These are phyloP conservation scores for Strongylocentrotus purpuratus DNA, from an alignment of 35 echinoderm and acorn worm species.

Conservation along the genomic window DNA sequence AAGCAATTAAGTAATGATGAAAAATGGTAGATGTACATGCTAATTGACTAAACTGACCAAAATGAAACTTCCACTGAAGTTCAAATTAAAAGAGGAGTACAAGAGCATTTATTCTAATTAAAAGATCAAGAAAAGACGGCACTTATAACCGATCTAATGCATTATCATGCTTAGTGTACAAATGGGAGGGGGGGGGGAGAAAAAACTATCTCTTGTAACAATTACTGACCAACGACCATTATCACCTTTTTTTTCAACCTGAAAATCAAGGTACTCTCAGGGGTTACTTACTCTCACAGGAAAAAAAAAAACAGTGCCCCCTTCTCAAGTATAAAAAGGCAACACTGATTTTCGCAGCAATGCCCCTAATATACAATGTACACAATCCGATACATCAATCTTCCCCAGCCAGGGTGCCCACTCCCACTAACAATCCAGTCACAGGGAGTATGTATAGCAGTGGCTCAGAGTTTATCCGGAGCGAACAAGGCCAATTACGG, in stretches of 20 bases:
- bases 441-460: neutral
- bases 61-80: no score
- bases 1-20: no score
- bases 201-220: neutral
- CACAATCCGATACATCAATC: constrained; percentile 10
- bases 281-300: neutral
- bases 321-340: neutral
- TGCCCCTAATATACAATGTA: neutral
- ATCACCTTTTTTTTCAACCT: neutral
- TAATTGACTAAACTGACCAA: no score
- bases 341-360: neutral
- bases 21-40: no score
- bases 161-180: no score
- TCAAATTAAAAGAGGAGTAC: no score
- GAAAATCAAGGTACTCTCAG: neutral
- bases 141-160: no score
- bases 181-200: no score
- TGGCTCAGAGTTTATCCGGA: constrained; percentile 23
- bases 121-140: no score
- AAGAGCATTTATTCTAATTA: no score
- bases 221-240: neutral
- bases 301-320: neutral
- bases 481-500: constrained; percentile 36
- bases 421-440: neutral
- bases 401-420: neutral